Evolutionary conservation across 2,113 vertebrate genomes (phyloP).

Genomic region (Caranx ignobilis): DNA sequence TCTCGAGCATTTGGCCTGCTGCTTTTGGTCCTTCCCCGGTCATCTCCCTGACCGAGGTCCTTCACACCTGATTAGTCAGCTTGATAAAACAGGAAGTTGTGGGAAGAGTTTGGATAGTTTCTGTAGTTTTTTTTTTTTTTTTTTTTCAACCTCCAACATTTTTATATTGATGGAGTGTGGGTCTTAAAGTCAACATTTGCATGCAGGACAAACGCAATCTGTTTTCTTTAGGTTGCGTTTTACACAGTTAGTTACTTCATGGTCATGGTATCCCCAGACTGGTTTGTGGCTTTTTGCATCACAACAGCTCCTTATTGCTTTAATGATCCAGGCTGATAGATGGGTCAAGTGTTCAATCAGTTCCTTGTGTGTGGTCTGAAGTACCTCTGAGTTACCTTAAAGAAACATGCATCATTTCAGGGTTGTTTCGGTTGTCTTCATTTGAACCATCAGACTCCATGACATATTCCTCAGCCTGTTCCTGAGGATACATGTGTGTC

Average conservation of each 20-base stretch:
- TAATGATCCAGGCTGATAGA: neutral
- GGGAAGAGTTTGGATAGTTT: neutral
- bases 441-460: too few species aligned
- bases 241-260: neutral
- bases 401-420: too few species aligned
- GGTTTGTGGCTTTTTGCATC: neutral
- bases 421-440: too few species aligned
- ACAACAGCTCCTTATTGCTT: neutral
- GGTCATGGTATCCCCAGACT: neutral
- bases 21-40: neutral
- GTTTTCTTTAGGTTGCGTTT: neutral
- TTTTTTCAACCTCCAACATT: neutral
- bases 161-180: neutral
- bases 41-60: conserved; percentile 17
- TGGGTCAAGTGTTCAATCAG: neutral
- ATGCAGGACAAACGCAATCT: neutral
- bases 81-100: conserved; percentile 24
- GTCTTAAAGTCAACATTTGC: neutral
- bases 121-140: neutral
- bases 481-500: too few species aligned
- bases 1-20: conserved; percentile 14
- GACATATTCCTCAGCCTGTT: too few species aligned
- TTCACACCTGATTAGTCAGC: conserved; percentile 48
- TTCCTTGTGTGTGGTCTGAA: too few species aligned
- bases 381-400: too few species aligned